A percentile compares a stretch with the other conserved stretches of the same genome.
Conservation (phyloP, 2,888 invertebrate genomes). For the Ochropacha duplaris region DNA sequence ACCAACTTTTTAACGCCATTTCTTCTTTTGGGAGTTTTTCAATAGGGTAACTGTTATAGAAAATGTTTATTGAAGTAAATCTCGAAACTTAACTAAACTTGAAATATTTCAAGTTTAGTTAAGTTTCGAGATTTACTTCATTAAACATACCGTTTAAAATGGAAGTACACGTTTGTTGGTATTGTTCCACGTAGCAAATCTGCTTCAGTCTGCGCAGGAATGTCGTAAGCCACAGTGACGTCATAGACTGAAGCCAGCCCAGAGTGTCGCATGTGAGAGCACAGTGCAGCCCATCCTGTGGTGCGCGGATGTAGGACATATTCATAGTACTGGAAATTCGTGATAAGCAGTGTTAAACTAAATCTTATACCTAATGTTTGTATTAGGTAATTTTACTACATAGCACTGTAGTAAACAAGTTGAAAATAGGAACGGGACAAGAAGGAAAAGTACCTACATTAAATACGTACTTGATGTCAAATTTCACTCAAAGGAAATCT, state of each 20-base stretch:
- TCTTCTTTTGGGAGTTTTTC: constrained; percentile 83
- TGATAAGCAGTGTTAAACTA: constrained; percentile 4
- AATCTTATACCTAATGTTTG: neutral
- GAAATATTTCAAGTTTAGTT: too few relatives aligned
- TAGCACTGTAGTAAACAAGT: too few relatives aligned
- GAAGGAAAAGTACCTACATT: too few relatives aligned
- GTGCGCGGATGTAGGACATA: constrained; percentile 93
- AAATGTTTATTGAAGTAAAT: neutral
- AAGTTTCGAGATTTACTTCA: too few relatives aligned
- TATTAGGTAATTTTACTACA: too few relatives aligned
- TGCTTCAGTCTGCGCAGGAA: constrained; percentile 88
- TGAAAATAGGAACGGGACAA: too few relatives aligned
- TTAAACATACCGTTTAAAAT: constrained; percentile 85
- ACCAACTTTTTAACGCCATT: constrained; percentile 82
- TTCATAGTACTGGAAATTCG: constrained; percentile 79
- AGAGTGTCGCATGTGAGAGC: constrained; percentile 80
- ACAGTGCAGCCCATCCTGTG: constrained; percentile 88
- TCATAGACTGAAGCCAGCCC: constrained; percentile 92
- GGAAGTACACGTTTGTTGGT: constrained; percentile 90
- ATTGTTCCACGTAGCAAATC: constrained; percentile 87
- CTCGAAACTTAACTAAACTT: neutral
- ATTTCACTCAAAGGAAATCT: too few relatives aligned
- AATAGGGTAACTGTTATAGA: constrained; percentile 80
- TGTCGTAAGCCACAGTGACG: constrained; percentile 92
- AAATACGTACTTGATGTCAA: too few relatives aligned